Base-by-base conservation (phyloP, 1,140 invertebrate species). In the Caligus rogercresseyi region DNA sequence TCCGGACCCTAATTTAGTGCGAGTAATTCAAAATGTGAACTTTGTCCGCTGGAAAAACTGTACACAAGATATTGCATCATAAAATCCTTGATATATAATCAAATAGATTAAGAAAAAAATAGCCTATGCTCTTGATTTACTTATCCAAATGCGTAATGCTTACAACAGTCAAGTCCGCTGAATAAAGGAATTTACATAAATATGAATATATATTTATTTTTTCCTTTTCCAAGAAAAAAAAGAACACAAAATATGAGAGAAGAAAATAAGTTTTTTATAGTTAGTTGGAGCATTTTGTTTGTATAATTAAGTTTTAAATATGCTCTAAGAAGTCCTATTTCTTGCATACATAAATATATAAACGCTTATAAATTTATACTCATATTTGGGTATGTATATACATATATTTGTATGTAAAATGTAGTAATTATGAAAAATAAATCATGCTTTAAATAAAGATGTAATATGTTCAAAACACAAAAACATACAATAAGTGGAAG, bases 341-440 rank as follows among this genome's bases (percentile, higher is more conserved):
- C 16, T 16, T 56, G n/a, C 23, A 56, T 56, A 56, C 15, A 20
- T 56, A 56, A 21, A 55, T 55, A 55, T 55, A 55, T 11, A 55
- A 20, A 52, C 19, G 3, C 19, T 16, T 52, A 3, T 52, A 52
- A 16, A 52, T 52, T 16, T 52, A 52, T 52, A 52, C 19, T 16
- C 19, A 52, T 52, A 52, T 52, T 16, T 52, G 19, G 16, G 19
- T 52, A 52, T 52, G 19, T 52, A 52, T 52, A 52, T 52, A 52
- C 19, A 52, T 52, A 52, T 52, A 3, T 52, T 16, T 52, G 19
- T 52, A 52, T 52, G n/a, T n/a, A n/a, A n/a, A n/a, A n/a, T n/a
- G n/a, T n/a, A n/a, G n/a, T n/a, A n/a, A n/a, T n/a, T n/a, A n/a
- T n/a, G n/a, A n/a, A n/a, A n/a, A n/a, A n/a, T n/a, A n/a, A n/a